Evolutionary conservation across 2,888 invertebrate species (phyloP).

Genomic region (Harmothoe impar): DNA sequence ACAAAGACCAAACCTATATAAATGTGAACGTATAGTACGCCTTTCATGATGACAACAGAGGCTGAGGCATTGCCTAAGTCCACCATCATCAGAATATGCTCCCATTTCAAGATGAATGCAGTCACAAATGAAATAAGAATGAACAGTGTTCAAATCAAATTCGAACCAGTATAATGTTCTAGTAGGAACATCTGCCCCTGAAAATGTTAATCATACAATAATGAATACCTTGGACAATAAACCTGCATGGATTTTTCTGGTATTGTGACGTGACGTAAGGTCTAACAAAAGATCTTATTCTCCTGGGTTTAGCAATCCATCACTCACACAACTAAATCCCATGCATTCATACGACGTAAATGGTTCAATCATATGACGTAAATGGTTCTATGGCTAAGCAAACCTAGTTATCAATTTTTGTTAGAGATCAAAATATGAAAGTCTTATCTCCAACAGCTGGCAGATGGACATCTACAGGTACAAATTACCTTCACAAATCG

Average conservation of each 20-base stretch:
- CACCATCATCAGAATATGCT: not conserved
- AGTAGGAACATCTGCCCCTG: not conserved
- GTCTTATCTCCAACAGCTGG: not conserved
- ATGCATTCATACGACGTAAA: not conserved
- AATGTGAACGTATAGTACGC: not conserved
- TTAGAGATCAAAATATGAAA: not conserved
- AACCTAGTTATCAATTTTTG: conserved; percentile 10
- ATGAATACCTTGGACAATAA: not conserved
- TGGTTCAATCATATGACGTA: conserved; percentile 14
- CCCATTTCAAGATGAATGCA: not conserved
- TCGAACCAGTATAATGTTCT: not conserved
- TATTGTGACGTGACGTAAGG: conserved; percentile 4
- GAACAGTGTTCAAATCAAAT: conserved; percentile 32
- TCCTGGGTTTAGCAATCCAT: not conserved
- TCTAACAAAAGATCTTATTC: conserved; percentile 11
- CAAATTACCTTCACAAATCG: not conserved
- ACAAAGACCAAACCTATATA: not conserved
- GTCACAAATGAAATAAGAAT: not conserved
- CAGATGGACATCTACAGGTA: conserved; percentile 2
- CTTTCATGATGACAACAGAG: not conserved
- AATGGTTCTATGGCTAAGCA: not conserved
- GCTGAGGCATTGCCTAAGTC: not conserved
- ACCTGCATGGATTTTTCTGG: not conserved
- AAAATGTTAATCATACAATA: conserved; percentile 37
- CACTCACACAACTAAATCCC: not conserved